Conservation (phyloP, 2,113 vertebrate genomes). For the Cyprinus carpio region DNA sequence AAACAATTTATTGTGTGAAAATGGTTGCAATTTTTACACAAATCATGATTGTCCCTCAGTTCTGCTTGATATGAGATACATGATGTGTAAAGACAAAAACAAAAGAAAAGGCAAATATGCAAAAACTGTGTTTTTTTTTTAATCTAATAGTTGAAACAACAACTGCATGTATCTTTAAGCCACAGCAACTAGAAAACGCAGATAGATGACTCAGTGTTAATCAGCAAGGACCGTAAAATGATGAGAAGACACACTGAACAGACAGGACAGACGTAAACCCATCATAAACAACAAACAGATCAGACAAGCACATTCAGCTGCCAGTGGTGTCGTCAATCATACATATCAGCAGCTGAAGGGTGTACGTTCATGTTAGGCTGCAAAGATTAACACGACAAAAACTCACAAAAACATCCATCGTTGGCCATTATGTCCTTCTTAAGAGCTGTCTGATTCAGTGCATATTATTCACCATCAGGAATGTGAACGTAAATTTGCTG, state of each 20-base stretch:
- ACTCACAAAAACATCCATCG: neutral
- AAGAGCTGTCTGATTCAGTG: conserved; percentile 2
- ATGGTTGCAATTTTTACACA: neutral
- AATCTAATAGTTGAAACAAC: neutral
- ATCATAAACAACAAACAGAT: conserved; percentile 7
- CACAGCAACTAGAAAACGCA: neutral
- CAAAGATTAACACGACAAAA: neutral
- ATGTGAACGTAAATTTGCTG: neutral
- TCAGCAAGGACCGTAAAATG: conserved; percentile 15
- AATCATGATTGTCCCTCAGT: neutral
- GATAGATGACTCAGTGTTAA: neutral
- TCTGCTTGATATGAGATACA: neutral
- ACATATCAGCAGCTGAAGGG: conserved; percentile 3
- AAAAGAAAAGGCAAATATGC: neutral
- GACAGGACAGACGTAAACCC: neutral
- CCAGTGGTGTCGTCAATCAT: neutral
- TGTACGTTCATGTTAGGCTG: neutral
- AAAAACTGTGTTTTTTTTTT: neutral
- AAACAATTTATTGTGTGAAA: neutral
- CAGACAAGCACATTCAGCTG: neutral
- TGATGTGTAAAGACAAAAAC: neutral
- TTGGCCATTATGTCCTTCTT: neutral
- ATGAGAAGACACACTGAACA: neutral
- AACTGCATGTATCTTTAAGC: neutral
- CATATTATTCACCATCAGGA: neutral